phyloP scores from a whole-genome alignment of 2,888 invertebrate species.

The Adelognathus sp. region DNA sequence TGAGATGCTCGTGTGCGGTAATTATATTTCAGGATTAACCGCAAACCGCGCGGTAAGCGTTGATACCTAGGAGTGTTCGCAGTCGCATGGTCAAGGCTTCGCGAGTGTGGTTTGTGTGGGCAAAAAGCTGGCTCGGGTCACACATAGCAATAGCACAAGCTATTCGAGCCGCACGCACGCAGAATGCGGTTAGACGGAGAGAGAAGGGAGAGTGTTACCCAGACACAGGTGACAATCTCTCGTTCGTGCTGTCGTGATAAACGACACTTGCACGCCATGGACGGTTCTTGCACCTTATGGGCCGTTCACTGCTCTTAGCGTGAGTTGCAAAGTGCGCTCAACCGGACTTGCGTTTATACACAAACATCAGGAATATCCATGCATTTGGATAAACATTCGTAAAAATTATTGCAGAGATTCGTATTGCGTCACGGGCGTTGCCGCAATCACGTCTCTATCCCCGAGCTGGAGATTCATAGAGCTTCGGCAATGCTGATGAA shows the following conservation, averaged over 20 bases:
- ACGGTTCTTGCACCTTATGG: slow-evolving; percentile 68
- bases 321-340: slow-evolving; percentile 9
- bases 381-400: not conserved
- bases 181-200: slow-evolving; percentile 17
- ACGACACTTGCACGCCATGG: slow-evolving; percentile 64
- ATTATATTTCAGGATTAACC: slow-evolving; percentile 48
- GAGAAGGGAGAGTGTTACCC: slow-evolving; percentile 19
- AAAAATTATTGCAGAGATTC: slow-evolving; percentile 17
- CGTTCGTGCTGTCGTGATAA: slow-evolving; percentile 74
- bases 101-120: slow-evolving; percentile 33
- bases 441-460: slow-evolving; percentile 24
- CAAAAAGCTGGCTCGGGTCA: slow-evolving; percentile 36
- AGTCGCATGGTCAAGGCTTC: slow-evolving; percentile 50
- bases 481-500: slow-evolving; percentile 6
- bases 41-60: not conserved
- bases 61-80: not conserved
- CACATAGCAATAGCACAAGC: slow-evolving; percentile 27
- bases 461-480: not conserved
- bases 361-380: not conserved
- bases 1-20: not conserved
- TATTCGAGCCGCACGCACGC: slow-evolving; percentile 28
- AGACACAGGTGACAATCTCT: slow-evolving; percentile 76
- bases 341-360: not conserved
- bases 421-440: not conserved
- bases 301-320: slow-evolving; percentile 57